Evolutionary conservation across 1,140 invertebrate species (phyloP).

Genomic region (Drosophila asahinai): DNA sequence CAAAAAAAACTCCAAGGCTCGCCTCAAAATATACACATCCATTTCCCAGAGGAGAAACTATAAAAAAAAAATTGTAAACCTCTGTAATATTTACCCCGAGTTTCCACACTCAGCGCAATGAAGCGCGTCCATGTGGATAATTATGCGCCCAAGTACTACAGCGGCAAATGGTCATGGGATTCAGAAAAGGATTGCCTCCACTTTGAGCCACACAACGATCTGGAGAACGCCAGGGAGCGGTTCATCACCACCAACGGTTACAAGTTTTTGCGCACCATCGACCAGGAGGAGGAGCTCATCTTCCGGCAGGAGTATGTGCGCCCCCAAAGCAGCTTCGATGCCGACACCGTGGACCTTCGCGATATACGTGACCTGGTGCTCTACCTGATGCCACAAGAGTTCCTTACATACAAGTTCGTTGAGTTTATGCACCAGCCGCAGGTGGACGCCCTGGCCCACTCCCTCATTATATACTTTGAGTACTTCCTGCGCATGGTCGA

Average conservation of each 20-base stretch:
- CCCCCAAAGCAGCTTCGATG: slow-evolving; percentile 38
- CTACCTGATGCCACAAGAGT: slow-evolving; percentile 66
- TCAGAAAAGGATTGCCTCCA: slow-evolving; percentile 45
- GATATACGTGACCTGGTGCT: slow-evolving; percentile 75
- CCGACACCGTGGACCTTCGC: slow-evolving; percentile 56
- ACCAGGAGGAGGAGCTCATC: slow-evolving; percentile 76
- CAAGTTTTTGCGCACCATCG: slow-evolving; percentile 59
- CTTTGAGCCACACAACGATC: slow-evolving; percentile 57
- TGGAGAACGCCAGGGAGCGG: slow-evolving; percentile 47
- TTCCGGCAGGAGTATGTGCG: slow-evolving; percentile 66
- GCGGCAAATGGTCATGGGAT: slow-evolving; percentile 74
- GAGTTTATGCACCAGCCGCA: slow-evolving; percentile 61
- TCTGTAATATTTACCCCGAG: not conserved
- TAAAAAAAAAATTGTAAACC: not conserved
- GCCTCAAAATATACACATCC: not conserved
- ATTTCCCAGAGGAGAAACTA: not conserved
- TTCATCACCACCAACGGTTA: slow-evolving; percentile 59
- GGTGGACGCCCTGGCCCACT: slow-evolving; percentile 58
- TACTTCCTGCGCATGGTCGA: slow-evolving; percentile 75
- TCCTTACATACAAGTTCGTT: slow-evolving; percentile 53
- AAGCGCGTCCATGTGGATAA: slow-evolving; percentile 56
- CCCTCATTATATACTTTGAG: slow-evolving; percentile 80
- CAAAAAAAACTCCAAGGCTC: not conserved
- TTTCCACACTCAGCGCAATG: slow-evolving; percentile 21
- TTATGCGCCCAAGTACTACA: slow-evolving; percentile 63